Base-by-base conservation (phyloP, 1,140 invertebrate species). In the Gonatopus flavifemur region DNA sequence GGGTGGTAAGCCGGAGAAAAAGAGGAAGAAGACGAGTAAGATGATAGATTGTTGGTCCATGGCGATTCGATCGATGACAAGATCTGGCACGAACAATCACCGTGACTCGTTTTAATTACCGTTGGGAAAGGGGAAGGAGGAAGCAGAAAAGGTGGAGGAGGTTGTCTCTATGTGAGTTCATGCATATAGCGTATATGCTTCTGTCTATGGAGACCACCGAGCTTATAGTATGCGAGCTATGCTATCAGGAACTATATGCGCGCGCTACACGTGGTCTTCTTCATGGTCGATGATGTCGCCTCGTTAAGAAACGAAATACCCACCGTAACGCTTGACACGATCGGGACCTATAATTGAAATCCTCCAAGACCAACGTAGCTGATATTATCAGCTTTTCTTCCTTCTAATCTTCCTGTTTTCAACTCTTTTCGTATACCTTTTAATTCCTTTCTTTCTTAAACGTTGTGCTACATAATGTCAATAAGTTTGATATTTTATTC, bases 41-140 rank as follows among this genome's bases (percentile, higher is more conserved):
- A 49, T 21, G 41, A 49, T 54, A 55, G 52, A 48, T 48, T 37
- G 36, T 7, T 28, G 25, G 45, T 46, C 31, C 39, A 24, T 33
- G 40, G 33, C 41, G 53, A 59, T 60, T 35, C 59, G 62, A 64
- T 64, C 62, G 59, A 62, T 65, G 59, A 65, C 62, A 65, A 66
- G 64, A 64, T 62, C 62, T 42, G 51, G 16, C 60, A 58, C 57
- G 55, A 49, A 64, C 55, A 53, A 64, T 65, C 63, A 66, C 59
- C 61, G 55, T 66, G 65, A 66, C 65, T 66, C 50, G 52, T 64
- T 67, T 66, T 67, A 67, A 67, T 67, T 67, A 67, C 54, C 56
- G 40, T 41, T 42, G 28, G 32, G 36, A 20, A 24, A 41, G 41
- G 7, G n/a, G n/a, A n/a, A n/a, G n/a, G n/a, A n/a, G n/a, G n/a